Base-by-base conservation (phyloP, 2,113 vertebrate genomes). In the Callospermophilus lateralis region DNA sequence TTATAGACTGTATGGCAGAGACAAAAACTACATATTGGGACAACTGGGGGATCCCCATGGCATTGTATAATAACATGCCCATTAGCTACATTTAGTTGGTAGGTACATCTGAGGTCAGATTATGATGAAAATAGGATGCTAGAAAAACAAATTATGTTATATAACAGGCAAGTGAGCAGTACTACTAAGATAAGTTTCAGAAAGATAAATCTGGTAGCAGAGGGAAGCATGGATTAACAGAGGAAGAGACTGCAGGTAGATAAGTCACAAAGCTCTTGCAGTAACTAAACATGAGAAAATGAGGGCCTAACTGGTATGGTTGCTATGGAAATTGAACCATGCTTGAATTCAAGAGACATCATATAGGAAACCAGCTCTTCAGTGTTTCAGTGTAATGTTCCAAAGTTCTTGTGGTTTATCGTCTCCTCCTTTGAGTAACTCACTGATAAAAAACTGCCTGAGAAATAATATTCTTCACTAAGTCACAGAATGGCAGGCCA, bases 351-450 rank as follows among this genome's bases (percentile, higher is more conserved):
- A 58, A 84, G 81, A 68, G 58, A 67, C 63, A 78, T n/a, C 45
- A 58, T 22, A 53, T 88, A 93, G 73, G 39, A 58, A 88, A 92
- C 70, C 53, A 93, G n/a, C 37, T 83, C 58, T 84, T 76, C 45
- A 3, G 80, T 76, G 89, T 80, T 76, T 88, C 48, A 61, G 65
- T 96, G 55, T 70, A 76, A 92, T 42, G 89, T 94, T 79, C 88
- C 51, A 63, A 61, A 76, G 67, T 73, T 78, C 63, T 74, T 28
- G 34, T 28, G 42, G 74, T 68, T 96, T 53, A 81, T 53, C 84
- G 37, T 45, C 74, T 58, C 63, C 42, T 53, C 48, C 32, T 90
- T 88, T 79, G 15, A 74, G 51, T 39, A 93, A 63, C 26, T 84
- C 63, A 79, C 13, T 53, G 55, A 79, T 74, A 80, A 28, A 68